Conservation (phyloP, 1,140 invertebrate genomes). For the Bombus pyrosoma region DNA sequence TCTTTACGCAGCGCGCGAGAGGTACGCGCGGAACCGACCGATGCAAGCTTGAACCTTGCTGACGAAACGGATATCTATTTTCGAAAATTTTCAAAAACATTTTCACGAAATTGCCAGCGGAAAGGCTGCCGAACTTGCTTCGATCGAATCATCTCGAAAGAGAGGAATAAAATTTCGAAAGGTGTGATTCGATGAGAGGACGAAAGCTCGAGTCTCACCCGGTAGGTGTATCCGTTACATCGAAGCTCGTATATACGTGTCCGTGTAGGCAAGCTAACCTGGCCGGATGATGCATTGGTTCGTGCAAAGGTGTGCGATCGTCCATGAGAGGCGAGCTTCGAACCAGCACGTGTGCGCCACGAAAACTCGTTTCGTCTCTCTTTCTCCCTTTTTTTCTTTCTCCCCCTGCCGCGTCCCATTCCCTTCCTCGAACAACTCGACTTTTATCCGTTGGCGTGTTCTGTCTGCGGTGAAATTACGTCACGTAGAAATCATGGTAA, state of each 20-base stretch:
- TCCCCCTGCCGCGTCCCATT: not conserved
- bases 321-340: slow-evolving; percentile 18
- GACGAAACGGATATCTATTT: too few relatives aligned
- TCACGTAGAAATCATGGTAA: slow-evolving; percentile 72
- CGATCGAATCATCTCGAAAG: too few relatives aligned
- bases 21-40: not conserved
- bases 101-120: too few relatives aligned
- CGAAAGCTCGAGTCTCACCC: slow-evolving; percentile 40
- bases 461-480: slow-evolving; percentile 63
- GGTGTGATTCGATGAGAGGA: not conserved
- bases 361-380: slow-evolving; percentile 52
- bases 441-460: slow-evolving; percentile 20
- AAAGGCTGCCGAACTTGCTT: too few relatives aligned
- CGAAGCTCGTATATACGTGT: slow-evolving; percentile 19
- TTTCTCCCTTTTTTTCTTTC: not conserved
- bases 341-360: slow-evolving; percentile 17
- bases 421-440: not conserved
- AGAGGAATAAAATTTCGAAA: not conserved
- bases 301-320: not conserved
- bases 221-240: slow-evolving; percentile 53
- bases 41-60: not conserved
- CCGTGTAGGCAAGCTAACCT: slow-evolving; percentile 34
- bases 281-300: slow-evolving; percentile 63
- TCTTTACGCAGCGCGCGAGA: not conserved
- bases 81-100: too few relatives aligned